Evolutionary conservation across 2,113 vertebrate species (phyloP).

Genomic region (Catagonus wagneri): DNA sequence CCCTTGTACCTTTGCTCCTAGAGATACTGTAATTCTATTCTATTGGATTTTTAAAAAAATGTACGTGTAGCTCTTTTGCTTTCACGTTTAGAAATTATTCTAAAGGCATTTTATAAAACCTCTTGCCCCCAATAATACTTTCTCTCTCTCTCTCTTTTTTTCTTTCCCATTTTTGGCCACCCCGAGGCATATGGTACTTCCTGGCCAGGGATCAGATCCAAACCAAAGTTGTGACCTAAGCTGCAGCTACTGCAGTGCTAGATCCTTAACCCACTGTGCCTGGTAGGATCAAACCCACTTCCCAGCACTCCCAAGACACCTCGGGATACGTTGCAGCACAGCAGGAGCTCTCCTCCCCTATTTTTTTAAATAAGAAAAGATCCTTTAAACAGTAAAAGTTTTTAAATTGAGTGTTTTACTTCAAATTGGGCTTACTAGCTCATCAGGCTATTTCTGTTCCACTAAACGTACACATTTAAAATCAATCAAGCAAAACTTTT

Average conservation of each 20-base stretch:
- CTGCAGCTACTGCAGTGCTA: too few species aligned
- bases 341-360: not conserved
- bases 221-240: too few species aligned
- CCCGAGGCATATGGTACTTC: too few species aligned
- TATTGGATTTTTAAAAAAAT: not conserved
- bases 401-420: constrained; percentile 21
- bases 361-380: constrained; percentile 34
- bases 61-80: not conserved
- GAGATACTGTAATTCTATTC: not conserved
- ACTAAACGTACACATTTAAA: constrained; percentile 29
- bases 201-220: too few species aligned
- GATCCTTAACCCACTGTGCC: too few species aligned
- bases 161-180: not conserved
- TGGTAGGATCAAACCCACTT: too few species aligned
- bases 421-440: not conserved
- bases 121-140: not conserved
- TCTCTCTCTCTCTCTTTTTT: not conserved
- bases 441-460: not conserved
- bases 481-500: not conserved
- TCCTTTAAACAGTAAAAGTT: constrained; percentile 41
- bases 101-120: constrained; percentile 14
- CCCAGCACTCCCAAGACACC: too few species aligned
- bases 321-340: too few species aligned
- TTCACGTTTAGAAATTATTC: constrained; percentile 58
- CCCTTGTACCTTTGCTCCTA: constrained; percentile 59